Evolutionary conservation across 2,888 invertebrate species (phyloP).

Genomic region (Eudiplozoon nipponicum): DNA sequence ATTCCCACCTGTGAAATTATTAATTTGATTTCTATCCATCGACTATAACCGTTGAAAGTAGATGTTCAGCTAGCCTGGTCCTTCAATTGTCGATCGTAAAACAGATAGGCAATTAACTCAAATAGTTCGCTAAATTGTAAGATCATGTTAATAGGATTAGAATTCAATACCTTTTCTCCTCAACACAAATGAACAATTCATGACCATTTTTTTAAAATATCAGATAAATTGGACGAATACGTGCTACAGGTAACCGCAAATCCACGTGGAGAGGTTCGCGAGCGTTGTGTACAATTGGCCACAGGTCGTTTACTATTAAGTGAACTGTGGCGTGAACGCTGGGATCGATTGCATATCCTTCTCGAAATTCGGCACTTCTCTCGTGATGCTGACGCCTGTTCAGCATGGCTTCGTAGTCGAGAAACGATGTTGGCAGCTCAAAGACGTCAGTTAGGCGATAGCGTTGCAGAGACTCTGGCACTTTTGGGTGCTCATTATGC

Average conservation of each 20-base stretch:
- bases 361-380: neutral
- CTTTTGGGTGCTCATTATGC: neutral
- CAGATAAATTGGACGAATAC: too few relatives aligned
- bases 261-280: neutral
- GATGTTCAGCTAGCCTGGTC: too few relatives aligned
- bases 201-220: too few relatives aligned
- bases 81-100: too few relatives aligned
- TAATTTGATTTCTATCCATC: too few relatives aligned
- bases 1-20: too few relatives aligned
- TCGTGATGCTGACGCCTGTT: neutral
- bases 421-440: neutral
- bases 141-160: too few relatives aligned
- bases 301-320: neutral
- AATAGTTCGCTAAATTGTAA: too few relatives aligned
- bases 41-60: too few relatives aligned
- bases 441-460: neutral
- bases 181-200: too few relatives aligned
- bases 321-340: constrained; percentile 1
- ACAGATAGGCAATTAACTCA: too few relatives aligned
- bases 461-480: neutral
- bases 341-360: constrained; percentile 2
- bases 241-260: neutral
- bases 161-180: too few relatives aligned
- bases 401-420: neutral
- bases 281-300: neutral